Base-by-base conservation (phyloP, 2,888 invertebrate genomes). In the Hirtodrosophila alboralis region DNA sequence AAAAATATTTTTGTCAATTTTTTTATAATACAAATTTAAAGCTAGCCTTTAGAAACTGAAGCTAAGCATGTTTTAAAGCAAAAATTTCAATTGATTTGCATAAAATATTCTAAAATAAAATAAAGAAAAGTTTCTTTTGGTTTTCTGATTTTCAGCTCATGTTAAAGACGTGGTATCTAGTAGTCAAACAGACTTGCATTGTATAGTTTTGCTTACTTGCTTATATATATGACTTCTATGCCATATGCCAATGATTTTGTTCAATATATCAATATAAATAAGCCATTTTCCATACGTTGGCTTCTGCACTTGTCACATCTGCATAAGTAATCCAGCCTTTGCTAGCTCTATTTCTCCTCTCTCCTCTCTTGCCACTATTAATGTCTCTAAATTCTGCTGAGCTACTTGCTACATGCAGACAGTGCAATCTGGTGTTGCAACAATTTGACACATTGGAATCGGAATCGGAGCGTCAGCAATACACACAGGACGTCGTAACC, bases 291-390 rank as follows among this genome's bases (percentile, higher is more conserved):
- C 61, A 53, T 63, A 44, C 54, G 49, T 43, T 54, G 65, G 70
- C 75, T 71, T 75, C 71, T 83, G 80, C 77, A 84, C 75, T 80
- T 84, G 77, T 77, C 77, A 84, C 77, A 77, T 84, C 77, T 77
- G 84, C 84, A 78, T 69, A 81, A 60, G 53, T 37, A 36, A 45
- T 31, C 13, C 16, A n/a, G n/a, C 21, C 7, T 9, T 18, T n/a
- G n/a, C 8, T 1, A 8, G 1, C 18, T 10, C 10, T 33, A 16
- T 23, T 23, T 16, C 10, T 21, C 30, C 34, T 13, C n/a, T 45
- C 26, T 27, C 21, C 3, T 5, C 5, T 1, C 18, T 18, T 26
- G 9, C 14, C 12, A 6, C 26, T n/a, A 10, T 18, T 18, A n/a
- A n/a, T 1, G 1, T 9, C 2, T 34, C 16, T 62, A 30, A 37